Percentiles rank a stretch among this genome's conserved stretches.
phyloP scores from a whole-genome alignment of 92 coral and sea anemone genomes.

The Zoanthus sociatus region DNA sequence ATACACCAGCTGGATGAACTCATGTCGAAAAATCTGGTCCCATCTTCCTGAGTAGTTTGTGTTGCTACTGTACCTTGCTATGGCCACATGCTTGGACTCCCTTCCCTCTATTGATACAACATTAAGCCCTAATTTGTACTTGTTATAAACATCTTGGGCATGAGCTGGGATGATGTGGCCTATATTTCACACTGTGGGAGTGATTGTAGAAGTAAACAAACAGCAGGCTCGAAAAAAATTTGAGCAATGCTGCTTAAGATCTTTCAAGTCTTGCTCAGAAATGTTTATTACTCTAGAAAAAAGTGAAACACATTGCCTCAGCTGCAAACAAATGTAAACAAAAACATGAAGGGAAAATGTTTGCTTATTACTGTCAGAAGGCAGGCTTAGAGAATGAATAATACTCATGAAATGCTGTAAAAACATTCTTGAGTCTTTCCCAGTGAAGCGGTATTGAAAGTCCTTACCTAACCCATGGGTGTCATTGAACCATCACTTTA shows the following conservation, averaged over 20 bases:
- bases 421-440: conserved; percentile 35
- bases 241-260: conserved; percentile 14
- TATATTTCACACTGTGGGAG: conserved; percentile 42
- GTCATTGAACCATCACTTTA: conserved; percentile 70
- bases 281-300: conserved; percentile 14
- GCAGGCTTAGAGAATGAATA: conserved; percentile 25
- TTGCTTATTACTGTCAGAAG: conserved; percentile 24
- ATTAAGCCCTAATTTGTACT: conserved; percentile 71
- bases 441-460: conserved; percentile 43
- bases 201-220: conserved; percentile 3
- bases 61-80: conserved; percentile 28
- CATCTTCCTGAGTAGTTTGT: conserved; percentile 26
- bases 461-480: conserved; percentile 51
- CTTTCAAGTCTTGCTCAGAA: background rate
- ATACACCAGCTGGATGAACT: conserved; percentile 50
- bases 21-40: conserved; percentile 44
- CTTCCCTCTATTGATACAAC: conserved; percentile 72
- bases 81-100: conserved; percentile 70
- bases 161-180: conserved; percentile 46
- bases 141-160: conserved; percentile 56
- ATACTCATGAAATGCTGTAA: conserved; percentile 44
- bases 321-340: conserved; percentile 18
- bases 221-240: conserved; percentile 38
- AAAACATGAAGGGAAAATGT: conserved; percentile 24
- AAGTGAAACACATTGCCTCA: conserved; percentile 39